phyloP scores from a whole-genome alignment of 2,797 vertebrate species.

The Tenualosa thibaudeaui region DNA sequence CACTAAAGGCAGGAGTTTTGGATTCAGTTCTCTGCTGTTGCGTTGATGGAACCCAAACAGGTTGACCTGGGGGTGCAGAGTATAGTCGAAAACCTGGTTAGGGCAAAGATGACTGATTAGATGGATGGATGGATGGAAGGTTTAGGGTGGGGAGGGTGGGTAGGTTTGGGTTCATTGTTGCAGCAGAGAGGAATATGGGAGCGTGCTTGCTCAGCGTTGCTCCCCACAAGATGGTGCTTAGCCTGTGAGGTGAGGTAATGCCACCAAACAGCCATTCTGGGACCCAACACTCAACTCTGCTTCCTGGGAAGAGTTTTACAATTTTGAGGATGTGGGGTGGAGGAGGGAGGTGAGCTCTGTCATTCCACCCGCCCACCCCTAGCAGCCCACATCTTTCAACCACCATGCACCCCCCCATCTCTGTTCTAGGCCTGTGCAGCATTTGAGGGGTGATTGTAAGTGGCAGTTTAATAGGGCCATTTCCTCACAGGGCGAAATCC shows the following conservation, averaged over 20 bases:
- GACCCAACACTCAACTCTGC: constrained; percentile 32
- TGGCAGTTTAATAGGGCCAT: constrained; percentile 56
- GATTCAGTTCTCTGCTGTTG: background rate
- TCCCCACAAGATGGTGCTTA: background rate
- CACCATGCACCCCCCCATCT: background rate
- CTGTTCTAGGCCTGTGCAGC: constrained; percentile 20
- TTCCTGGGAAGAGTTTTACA: constrained; percentile 39
- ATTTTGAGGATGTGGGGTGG: constrained; percentile 30
- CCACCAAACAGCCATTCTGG: constrained; percentile 37
- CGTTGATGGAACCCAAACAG: background rate
- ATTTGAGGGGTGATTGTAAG: constrained; percentile 48
- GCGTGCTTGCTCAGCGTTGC: background rate
- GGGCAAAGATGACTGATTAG: constrained; percentile 1
- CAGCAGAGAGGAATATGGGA: background rate
- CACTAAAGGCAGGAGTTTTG: background rate
- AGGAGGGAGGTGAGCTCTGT: background rate
- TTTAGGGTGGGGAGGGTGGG: background rate
- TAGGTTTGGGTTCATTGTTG: background rate
- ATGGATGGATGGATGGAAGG: background rate
- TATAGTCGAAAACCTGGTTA: constrained; percentile 31
- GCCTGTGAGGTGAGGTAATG: constrained; percentile 40
- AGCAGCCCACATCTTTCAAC: background rate
- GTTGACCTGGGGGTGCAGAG: background rate
- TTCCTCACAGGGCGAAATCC: constrained; percentile 45
- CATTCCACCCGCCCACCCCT: constrained; percentile 22